These are phyloP conservation scores for Leuciscus waleckii DNA, from an alignment of 2,797 vertebrate genomes.

Conservation along the genomic window DNA sequence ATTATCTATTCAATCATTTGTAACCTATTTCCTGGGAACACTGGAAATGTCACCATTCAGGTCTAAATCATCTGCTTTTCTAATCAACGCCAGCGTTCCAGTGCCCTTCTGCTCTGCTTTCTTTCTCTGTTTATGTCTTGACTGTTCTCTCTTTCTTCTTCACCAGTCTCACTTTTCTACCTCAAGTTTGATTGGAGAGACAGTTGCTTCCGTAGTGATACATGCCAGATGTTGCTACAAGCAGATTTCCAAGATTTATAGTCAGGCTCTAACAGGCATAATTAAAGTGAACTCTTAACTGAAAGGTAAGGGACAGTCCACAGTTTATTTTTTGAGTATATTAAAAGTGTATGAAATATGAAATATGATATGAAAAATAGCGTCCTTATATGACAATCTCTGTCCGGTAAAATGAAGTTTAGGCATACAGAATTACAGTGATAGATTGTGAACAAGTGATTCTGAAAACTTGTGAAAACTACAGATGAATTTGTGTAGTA, in stretches of 20 bases:
- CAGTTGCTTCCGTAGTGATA: conserved; percentile 60
- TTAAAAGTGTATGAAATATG: neutral
- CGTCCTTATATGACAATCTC: neutral
- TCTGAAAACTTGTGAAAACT: neutral
- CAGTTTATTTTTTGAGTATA: neutral
- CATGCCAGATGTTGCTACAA: conserved; percentile 65
- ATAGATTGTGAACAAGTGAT: neutral
- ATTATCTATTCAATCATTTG: conserved; percentile 65
- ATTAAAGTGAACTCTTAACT: conserved; percentile 63
- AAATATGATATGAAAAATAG: neutral
- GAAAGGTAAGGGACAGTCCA: conserved; percentile 48
- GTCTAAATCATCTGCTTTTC: conserved; percentile 65
- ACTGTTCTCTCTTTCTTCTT: neutral
- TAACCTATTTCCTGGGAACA: conserved; percentile 65
- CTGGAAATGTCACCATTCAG: conserved; percentile 62
- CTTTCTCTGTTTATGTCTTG: conserved; percentile 66
- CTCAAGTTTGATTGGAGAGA: conserved; percentile 59
- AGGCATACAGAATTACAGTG: neutral
- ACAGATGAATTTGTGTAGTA: neutral
- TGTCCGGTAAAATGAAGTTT: neutral
- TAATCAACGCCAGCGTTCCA: conserved; percentile 60
- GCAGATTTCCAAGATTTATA: conserved; percentile 63
- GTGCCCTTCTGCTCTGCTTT: conserved; percentile 64
- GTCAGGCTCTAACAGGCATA: conserved; percentile 62
- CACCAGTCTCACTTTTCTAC: conserved; percentile 10